These are phyloP conservation scores for Hydraecia micacea DNA, from an alignment of 2,888 invertebrate species.

Conservation along the genomic window DNA sequence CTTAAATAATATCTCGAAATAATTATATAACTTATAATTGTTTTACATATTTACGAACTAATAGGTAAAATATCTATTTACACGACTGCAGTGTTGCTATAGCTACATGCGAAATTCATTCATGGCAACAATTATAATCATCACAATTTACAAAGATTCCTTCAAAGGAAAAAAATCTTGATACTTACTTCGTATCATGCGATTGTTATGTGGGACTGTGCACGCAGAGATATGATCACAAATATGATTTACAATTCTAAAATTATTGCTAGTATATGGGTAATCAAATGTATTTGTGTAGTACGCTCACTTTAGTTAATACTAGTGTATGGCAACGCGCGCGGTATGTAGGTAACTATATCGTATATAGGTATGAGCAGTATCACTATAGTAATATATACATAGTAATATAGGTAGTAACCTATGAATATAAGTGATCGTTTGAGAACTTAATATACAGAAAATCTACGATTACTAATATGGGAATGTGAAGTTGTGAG, in stretches of 20 bases:
- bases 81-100: conserved; percentile 71
- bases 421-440: conserved; percentile 73
- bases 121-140: conserved; percentile 73
- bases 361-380: conserved; percentile 71
- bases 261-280: conserved; percentile 51
- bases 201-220: conserved; percentile 45
- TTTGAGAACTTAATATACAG: conserved; percentile 82
- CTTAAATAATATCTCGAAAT: conserved; percentile 66
- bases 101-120: conserved; percentile 67
- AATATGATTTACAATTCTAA: conserved; percentile 44
- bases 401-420: too few relatives aligned
- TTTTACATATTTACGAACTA: conserved; percentile 69
- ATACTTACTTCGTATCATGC: conserved; percentile 46
- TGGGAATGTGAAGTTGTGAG: conserved; percentile 80
- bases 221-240: conserved; percentile 50
- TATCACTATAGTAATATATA: too few relatives aligned
- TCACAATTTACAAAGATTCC: conserved; percentile 65
- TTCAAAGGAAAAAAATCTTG: conserved; percentile 45
- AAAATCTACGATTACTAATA: conserved; percentile 75
- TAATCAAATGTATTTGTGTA: conserved; percentile 54
- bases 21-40: conserved; percentile 71
- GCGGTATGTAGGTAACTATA: conserved; percentile 86
- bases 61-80: conserved; percentile 77
- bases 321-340: conserved; percentile 87
- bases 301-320: conserved; percentile 61